Conservation (phyloP, 2,797 vertebrate genomes). For the Sebastes steindachneri region DNA sequence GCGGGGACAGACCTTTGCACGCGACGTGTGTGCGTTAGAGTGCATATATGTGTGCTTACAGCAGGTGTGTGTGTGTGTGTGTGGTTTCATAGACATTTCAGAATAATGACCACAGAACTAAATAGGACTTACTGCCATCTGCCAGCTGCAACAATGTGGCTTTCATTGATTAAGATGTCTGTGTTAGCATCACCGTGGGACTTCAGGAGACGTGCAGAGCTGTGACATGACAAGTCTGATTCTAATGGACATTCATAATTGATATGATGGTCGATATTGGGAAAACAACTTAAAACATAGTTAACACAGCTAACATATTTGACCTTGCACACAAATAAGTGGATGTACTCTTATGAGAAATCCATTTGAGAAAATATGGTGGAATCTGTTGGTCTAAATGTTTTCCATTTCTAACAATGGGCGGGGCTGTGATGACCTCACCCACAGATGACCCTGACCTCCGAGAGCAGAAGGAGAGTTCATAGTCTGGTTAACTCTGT, state of each 20-base stretch:
- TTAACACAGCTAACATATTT: not conserved
- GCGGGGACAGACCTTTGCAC: conserved; percentile 67
- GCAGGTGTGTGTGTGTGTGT: not conserved
- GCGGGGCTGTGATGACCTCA: not conserved
- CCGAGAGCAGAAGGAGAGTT: not conserved
- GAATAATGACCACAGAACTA: conserved; percentile 37
- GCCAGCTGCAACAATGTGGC: conserved; percentile 53
- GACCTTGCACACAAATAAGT: not conserved
- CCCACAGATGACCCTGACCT: not conserved
- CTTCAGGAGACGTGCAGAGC: conserved; percentile 29
- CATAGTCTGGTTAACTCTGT: not conserved
- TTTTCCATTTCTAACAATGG: not conserved
- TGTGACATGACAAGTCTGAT: conserved; percentile 55
- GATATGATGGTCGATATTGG: conserved; percentile 37
- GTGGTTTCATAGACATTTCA: conserved; percentile 40
- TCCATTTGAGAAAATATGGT: not conserved
- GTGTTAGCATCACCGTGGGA: conserved; percentile 34
- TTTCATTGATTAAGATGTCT: conserved; percentile 65
- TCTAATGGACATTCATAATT: conserved; percentile 73
- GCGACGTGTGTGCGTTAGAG: conserved; percentile 48
- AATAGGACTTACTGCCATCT: conserved; percentile 34
- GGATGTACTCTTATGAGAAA: not conserved
- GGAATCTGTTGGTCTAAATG: not conserved
- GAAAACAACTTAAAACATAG: not conserved
- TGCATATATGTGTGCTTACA: not conserved